Base-by-base conservation (phyloP, 2,113 vertebrate species). In the Capreolus pygargus region DNA sequence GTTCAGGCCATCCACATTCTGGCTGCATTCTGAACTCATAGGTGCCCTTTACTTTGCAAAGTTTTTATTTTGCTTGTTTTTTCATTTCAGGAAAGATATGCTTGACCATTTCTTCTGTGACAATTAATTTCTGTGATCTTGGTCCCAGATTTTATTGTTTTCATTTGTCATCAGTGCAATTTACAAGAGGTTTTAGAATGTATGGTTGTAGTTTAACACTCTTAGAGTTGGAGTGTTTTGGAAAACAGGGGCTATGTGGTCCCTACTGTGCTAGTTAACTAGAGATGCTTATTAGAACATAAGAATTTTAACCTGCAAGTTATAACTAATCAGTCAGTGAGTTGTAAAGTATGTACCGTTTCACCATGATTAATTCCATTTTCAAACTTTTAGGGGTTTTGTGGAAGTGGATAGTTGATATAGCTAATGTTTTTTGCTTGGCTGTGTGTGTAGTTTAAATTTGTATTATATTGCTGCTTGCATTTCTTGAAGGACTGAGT, bases 301-400 rank as follows among this genome's bases (percentile, higher is more conserved):
- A 92, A 86, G 87, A 76, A 36, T 97, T 95, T 91, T 89, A 91
- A 93, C 61, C 97, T 97, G 39, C 33, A 79, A 92, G 6, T 94
- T 97, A 61, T 14, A 36, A 91, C 57, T 47, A n/a, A 85, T 92
- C 23, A 43, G 36, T 90, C 9, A 76, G 92, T 93, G 94, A 74
- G 36, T 39, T 97, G 94, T 84, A 86, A 96, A 45, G 19, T 94
- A 4, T 50, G 1, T 74, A 23, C 52, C 6, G 1, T 91, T 43
- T 79, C 64, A 28, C 28, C 58, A 27, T 1, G 19, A 54, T 89
- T 89, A 6, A 45, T 47, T 95, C 13, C 0, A 23, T 81, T 94
- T 97, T 92, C 39, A 55, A 89, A 83, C 36, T 79, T 89, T 21
- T 17, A 95, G 11, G 30, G 70, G 23, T 91, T 97, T 89, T 87